phyloP scores from a whole-genome alignment of 2,797 vertebrate species.

The Oreortyx pictus region DNA sequence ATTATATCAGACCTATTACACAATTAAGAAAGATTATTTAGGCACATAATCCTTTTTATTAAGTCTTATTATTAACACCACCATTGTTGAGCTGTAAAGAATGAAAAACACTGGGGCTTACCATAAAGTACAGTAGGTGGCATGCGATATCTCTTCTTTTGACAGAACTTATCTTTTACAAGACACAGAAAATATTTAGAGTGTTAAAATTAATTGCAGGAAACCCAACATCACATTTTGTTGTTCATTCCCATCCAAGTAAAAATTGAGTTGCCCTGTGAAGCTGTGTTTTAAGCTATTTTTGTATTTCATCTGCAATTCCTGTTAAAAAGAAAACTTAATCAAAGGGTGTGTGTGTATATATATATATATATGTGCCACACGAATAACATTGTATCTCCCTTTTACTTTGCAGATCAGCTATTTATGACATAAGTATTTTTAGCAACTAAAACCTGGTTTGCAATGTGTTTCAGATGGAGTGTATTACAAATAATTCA shows the following conservation, averaged over 20 bases:
- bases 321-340: conserved; percentile 37
- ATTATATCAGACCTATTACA: conserved; percentile 36
- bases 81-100: not conserved
- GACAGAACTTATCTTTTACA: conserved; percentile 10
- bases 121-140: conserved; percentile 61
- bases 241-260: conserved; percentile 2
- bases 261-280: not conserved
- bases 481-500: conserved; percentile 9
- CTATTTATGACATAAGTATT: conserved; percentile 61
- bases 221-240: conserved; percentile 22
- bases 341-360: conserved; percentile 15
- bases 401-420: conserved; percentile 43
- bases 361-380: not conserved
- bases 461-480: conserved; percentile 54
- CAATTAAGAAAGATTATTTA: conserved; percentile 47
- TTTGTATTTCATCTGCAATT: conserved; percentile 53
- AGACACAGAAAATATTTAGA: conserved; percentile 1
- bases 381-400: conserved; percentile 33
- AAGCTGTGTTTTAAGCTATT: conserved; percentile 30
- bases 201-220: conserved; percentile 32
- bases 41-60: conserved; percentile 50
- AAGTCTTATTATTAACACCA: conserved; percentile 11
- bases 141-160: not conserved
- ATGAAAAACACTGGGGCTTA: conserved; percentile 3
- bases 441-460: conserved; percentile 64